phyloP scores from a whole-genome alignment of 2,113 vertebrate genomes.

The Prietella phreatophila region DNA sequence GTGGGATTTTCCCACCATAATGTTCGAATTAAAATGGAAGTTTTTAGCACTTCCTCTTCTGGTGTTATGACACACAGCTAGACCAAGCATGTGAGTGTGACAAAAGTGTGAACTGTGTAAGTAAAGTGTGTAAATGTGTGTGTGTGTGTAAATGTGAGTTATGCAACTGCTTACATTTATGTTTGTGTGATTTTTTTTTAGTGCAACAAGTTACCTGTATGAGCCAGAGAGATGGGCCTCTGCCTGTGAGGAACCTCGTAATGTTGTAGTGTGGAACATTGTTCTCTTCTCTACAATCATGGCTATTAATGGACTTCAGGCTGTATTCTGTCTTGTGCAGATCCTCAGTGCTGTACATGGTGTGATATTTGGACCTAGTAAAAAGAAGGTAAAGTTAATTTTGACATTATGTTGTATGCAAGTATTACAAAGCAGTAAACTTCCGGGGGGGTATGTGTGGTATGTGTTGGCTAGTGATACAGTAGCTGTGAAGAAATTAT shows the following conservation, averaged over 20 bases:
- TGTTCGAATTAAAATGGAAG: not conserved
- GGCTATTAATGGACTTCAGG: slow-evolving; percentile 60
- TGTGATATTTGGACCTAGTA: slow-evolving; percentile 62
- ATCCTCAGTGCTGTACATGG: slow-evolving; percentile 64
- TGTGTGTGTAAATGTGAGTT: not conserved
- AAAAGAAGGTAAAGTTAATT: slow-evolving; percentile 63
- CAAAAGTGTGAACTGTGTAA: not conserved
- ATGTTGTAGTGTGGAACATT: slow-evolving; percentile 71
- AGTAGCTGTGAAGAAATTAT: not conserved
- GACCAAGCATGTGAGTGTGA: slow-evolving; percentile 11
- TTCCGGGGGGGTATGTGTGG: not conserved
- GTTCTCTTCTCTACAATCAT: slow-evolving; percentile 68
- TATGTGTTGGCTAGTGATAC: not conserved
- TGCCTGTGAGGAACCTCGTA: slow-evolving; percentile 64
- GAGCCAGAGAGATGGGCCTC: slow-evolving; percentile 61
- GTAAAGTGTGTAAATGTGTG: not conserved
- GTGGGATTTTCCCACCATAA: too few species aligned
- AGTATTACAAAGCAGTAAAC: not conserved
- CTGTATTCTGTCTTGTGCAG: slow-evolving; percentile 63
- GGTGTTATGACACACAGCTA: slow-evolving; percentile 2
- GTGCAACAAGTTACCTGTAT: slow-evolving; percentile 60
- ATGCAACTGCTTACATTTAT: not conserved
- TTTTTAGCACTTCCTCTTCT: slow-evolving; percentile 10
- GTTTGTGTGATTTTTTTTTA: slow-evolving; percentile 7
- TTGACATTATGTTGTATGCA: not conserved